Percentiles rank a stretch among this genome's conserved stretches.
phyloP scores from a whole-genome alignment of 2,888 invertebrate species.

The Tenodera sinensis region DNA sequence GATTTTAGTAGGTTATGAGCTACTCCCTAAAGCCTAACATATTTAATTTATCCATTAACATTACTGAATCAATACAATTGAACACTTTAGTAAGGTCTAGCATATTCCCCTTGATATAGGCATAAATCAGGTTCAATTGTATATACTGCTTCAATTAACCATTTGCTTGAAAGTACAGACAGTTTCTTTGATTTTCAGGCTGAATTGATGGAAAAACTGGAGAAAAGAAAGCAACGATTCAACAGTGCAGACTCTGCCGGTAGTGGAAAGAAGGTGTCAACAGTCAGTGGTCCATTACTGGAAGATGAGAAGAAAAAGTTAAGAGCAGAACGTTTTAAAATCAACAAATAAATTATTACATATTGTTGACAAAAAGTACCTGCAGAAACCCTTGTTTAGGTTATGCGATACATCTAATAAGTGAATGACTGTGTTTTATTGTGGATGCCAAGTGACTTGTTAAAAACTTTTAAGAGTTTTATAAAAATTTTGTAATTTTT shows the following conservation, averaged over 20 bases:
- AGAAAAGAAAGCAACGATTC: constrained; percentile 46
- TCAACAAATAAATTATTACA: not conserved
- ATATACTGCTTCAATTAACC: too few species aligned
- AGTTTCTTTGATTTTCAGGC: constrained; percentile 24
- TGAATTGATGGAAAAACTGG: constrained; percentile 40
- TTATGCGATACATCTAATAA: not conserved
- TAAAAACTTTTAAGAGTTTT: not conserved
- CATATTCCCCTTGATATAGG: too few species aligned
- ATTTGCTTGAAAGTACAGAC: not conserved
- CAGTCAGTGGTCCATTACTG: not conserved
- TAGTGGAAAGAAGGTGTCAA: not conserved
- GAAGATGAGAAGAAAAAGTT: constrained; percentile 36
- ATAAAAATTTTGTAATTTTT: not conserved
- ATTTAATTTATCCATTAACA: too few species aligned
- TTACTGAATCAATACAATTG: too few species aligned
- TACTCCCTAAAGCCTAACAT: too few species aligned
- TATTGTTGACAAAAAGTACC: not conserved
- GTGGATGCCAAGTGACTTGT: not conserved
- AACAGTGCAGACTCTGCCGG: constrained; percentile 35
- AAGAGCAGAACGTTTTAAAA: constrained; percentile 36
- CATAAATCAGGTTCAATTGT: too few species aligned
- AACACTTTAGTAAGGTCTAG: too few species aligned
- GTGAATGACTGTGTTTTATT: not conserved
- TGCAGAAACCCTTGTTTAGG: not conserved
- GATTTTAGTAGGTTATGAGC: too few species aligned